Conservation (phyloP, 1,140 invertebrate species). For the Caenorhabditis inopinata region DNA sequence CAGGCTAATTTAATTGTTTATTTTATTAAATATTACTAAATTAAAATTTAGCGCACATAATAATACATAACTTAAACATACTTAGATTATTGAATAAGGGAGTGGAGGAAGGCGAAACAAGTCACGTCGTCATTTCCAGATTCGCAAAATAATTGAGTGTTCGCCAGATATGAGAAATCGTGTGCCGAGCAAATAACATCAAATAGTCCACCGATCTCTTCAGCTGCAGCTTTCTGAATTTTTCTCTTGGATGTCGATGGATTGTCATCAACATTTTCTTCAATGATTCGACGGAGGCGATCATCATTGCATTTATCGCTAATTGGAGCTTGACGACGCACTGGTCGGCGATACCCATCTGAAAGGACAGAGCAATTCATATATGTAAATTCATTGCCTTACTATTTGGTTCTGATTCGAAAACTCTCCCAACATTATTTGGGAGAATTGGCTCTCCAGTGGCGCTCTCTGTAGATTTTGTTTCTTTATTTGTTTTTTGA, state of each 20-base stretch:
- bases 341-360: slow-evolving; percentile 40
- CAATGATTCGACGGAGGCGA: slow-evolving; percentile 25
- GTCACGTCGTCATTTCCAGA: slow-evolving; percentile 49
- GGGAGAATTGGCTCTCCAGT: not conserved
- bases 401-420: slow-evolving; percentile 40
- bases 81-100: slow-evolving; percentile 21
- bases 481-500: not conserved
- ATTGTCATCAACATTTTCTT: slow-evolving; percentile 46
- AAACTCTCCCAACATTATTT: not conserved
- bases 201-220: slow-evolving; percentile 50
- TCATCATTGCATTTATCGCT: slow-evolving; percentile 17
- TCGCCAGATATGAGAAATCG: slow-evolving; percentile 52
- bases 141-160: slow-evolving; percentile 48
- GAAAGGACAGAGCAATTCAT: no score
- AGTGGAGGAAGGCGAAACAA: slow-evolving; percentile 46
- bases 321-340: not conserved
- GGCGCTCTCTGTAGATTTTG: not conserved
- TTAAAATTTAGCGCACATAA: not conserved
- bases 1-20: no score
- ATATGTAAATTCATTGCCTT: no score
- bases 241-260: slow-evolving; percentile 50
- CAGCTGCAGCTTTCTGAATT: slow-evolving; percentile 51
- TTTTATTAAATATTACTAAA: no score
- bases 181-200: slow-evolving; percentile 51
- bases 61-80: not conserved